Conservation (phyloP, 1,140 invertebrate species). For the Maconellicoccus hirsutus region DNA sequence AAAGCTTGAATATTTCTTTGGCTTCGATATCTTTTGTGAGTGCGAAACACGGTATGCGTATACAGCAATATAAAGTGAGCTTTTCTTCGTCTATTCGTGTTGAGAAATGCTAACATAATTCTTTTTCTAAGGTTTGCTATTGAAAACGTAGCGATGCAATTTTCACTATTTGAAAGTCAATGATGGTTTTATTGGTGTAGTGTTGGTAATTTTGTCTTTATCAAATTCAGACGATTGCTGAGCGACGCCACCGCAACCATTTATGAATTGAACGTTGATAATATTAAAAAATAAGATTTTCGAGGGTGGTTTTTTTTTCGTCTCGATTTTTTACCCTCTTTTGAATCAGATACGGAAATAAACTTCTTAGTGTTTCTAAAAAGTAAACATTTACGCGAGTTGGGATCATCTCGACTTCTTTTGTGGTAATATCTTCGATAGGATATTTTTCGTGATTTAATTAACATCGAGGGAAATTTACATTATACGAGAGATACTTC, state of each 20-base stretch:
- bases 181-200: not conserved
- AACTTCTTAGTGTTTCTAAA: too few relatives aligned
- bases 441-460: too few relatives aligned
- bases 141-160: not conserved
- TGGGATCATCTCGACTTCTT: too few relatives aligned
- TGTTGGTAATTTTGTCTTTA: not conserved
- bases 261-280: not conserved
- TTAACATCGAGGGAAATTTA: too few relatives aligned
- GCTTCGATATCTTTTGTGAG: not conserved
- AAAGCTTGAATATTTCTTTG: not conserved
- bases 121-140: not conserved
- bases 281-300: not conserved
- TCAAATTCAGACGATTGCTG: not conserved
- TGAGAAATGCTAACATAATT: slow-evolving; percentile 1
- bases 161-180: slow-evolving; percentile 1
- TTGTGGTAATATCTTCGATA: too few relatives aligned
- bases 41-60: not conserved
- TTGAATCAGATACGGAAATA: too few relatives aligned
- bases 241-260: not conserved
- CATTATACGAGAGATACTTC: too few relatives aligned
- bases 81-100: not conserved
- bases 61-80: not conserved
- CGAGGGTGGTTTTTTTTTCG: too few relatives aligned
- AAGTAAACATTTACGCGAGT: too few relatives aligned
- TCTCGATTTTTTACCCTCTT: too few relatives aligned